phyloP scores from a whole-genome alignment of 2,888 invertebrate genomes.

The Ormyrus thymus region DNA sequence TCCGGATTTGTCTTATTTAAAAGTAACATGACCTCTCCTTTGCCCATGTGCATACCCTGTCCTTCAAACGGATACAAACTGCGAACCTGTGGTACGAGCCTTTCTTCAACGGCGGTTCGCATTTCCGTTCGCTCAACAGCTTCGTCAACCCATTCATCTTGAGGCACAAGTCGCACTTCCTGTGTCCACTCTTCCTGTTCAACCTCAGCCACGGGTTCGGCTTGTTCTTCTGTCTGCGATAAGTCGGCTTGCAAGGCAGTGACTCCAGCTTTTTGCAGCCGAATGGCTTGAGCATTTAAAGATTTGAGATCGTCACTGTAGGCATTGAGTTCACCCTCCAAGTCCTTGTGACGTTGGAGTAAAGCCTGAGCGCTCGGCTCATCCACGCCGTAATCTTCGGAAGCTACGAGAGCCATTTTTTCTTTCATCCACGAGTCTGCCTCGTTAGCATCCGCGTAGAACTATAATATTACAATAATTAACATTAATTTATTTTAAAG shows the following conservation, averaged over 20 bases:
- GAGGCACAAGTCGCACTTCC: conserved; percentile 88
- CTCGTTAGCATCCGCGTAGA: conserved; percentile 98
- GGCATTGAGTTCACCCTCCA: conserved; percentile 92
- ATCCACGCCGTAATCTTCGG: conserved; percentile 93
- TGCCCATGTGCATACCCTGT: conserved; percentile 92
- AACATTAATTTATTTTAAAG: neutral
- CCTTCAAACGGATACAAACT: conserved; percentile 93
- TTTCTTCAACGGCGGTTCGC: conserved; percentile 89
- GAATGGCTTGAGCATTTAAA: conserved; percentile 86
- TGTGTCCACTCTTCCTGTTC: conserved; percentile 78
- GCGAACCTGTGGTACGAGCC: conserved; percentile 90
- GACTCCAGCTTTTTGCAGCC: conserved; percentile 86
- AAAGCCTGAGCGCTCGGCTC: conserved; percentile 93
- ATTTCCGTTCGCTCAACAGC: conserved; percentile 90
- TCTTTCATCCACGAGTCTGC: conserved; percentile 98
- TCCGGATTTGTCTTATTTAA: conserved; percentile 96
- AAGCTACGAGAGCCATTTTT: conserved; percentile 92
- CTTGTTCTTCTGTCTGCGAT: conserved; percentile 62
- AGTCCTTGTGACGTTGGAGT: conserved; percentile 88
- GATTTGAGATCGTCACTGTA: conserved; percentile 91
- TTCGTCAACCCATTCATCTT: conserved; percentile 95
- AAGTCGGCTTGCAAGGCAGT: conserved; percentile 78
- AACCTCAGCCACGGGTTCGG: conserved; percentile 71
- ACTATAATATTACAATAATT: conserved; percentile 81
- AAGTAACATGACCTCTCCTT: conserved; percentile 94